phyloP scores from a whole-genome alignment of 2,113 vertebrate genomes.

The mouse (Mus musculus) region DNA sequence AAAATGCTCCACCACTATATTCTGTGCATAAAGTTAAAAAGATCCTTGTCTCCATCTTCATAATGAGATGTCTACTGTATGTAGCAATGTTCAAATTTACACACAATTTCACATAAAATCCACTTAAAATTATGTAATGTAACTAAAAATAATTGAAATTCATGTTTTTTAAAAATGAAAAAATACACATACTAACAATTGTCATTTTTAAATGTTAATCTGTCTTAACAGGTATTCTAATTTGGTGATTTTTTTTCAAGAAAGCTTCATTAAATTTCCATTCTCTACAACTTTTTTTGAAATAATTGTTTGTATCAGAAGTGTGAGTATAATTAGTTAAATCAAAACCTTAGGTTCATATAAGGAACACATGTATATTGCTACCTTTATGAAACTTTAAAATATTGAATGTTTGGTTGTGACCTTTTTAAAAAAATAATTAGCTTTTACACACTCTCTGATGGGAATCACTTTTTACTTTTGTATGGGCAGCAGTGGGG shows the following conservation, averaged over 20 bases:
- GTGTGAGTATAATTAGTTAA: constrained; percentile 50
- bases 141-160: constrained; percentile 21
- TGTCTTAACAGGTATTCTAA: constrained; percentile 19
- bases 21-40: not conserved
- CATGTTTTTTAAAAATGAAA: constrained; percentile 26
- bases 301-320: constrained; percentile 26
- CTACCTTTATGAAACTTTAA: constrained; percentile 57
- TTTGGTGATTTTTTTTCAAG: constrained; percentile 46
- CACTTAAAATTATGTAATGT: constrained; percentile 35
- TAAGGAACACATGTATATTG: not conserved
- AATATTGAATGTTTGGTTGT: constrained; percentile 34
- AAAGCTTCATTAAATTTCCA: constrained; percentile 61
- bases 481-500: not conserved
- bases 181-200: constrained; percentile 40
- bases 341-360: constrained; percentile 26
- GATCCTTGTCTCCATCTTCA: not conserved
- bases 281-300: constrained; percentile 12
- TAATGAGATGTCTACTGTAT: not conserved
- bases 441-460: constrained; percentile 42
- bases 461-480: constrained; percentile 45
- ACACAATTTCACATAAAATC: not conserved
- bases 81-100: not conserved
- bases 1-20: not conserved
- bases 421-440: not conserved
- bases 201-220: constrained; percentile 60